Evolutionary conservation across 2,888 invertebrate species (phyloP).

Genomic region (Drosophila koepferae): DNA sequence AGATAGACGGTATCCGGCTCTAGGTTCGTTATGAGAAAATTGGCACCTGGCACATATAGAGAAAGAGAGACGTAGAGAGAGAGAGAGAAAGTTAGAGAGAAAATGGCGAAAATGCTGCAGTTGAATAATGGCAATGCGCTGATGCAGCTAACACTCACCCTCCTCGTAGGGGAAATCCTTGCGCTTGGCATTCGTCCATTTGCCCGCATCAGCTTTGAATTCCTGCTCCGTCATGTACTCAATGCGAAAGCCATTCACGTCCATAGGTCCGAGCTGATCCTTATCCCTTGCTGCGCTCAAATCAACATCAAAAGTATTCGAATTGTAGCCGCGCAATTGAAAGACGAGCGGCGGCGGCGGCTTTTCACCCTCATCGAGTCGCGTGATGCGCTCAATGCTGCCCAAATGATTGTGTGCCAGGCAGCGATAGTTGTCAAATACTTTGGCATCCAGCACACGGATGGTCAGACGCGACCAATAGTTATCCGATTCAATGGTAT

Average conservation of each 20-base stretch:
- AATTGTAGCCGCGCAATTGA: constrained; percentile 83
- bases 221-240: constrained; percentile 84
- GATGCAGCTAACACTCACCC: constrained; percentile 72
- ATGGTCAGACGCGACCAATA: constrained; percentile 83
- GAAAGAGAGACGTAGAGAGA: constrained; percentile 2
- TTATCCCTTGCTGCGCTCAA: constrained; percentile 79
- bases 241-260: constrained; percentile 84
- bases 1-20: constrained; percentile 86
- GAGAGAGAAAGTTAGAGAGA: background rate
- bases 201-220: constrained; percentile 82
- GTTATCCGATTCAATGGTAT: constrained; percentile 79
- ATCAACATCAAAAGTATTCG: constrained; percentile 85
- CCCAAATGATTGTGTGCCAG: constrained; percentile 86
- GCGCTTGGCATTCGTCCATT: constrained; percentile 84
- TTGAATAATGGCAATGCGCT: constrained; percentile 7
- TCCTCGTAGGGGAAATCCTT: constrained; percentile 84
- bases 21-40: constrained; percentile 86
- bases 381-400: constrained; percentile 85
- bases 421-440: constrained; percentile 87
- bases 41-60: constrained; percentile 83
- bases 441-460: constrained; percentile 76
- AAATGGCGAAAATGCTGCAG: constrained; percentile 3
- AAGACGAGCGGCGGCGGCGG: constrained; percentile 86
- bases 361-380: constrained; percentile 86
- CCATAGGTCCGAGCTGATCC: constrained; percentile 76